Percentiles rank a stretch among this genome's conserved stretches.
Conservation (phyloP, 2,797 vertebrate genomes). For the Rhyacichthys aspro region DNA sequence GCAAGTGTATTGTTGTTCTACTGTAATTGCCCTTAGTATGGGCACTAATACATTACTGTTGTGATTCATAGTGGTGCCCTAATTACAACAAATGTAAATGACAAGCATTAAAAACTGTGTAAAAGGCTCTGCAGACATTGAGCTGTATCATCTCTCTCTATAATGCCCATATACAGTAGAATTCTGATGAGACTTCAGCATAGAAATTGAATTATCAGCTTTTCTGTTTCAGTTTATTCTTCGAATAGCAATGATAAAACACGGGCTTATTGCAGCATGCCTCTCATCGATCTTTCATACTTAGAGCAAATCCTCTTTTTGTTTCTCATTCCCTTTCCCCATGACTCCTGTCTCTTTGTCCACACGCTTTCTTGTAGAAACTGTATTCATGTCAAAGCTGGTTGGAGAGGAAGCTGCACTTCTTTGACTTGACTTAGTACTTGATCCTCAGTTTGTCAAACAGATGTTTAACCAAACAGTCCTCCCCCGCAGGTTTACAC, state of each 20-base stretch:
- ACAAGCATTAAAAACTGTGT: neutral
- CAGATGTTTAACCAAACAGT: constrained; percentile 43
- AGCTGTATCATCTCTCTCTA: neutral
- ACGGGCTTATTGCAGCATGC: constrained; percentile 35
- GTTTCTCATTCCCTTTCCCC: constrained; percentile 27
- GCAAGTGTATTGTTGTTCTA: too few relatives aligned
- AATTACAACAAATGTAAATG: too few relatives aligned
- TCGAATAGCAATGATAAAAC: constrained; percentile 42
- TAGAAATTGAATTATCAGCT: constrained; percentile 29
- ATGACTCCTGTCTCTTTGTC: constrained; percentile 3
- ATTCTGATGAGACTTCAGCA: neutral
- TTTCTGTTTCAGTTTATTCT: constrained; percentile 31
- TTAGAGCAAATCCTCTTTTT: constrained; percentile 43
- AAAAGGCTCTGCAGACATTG: constrained; percentile 3
- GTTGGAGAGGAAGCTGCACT: constrained; percentile 9
- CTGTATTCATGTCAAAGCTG: constrained; percentile 38
- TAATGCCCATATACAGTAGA: constrained; percentile 2
- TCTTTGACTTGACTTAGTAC: constrained; percentile 34
- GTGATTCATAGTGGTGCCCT: too few relatives aligned
- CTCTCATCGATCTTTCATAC: constrained; percentile 44
- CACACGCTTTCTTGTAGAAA: constrained; percentile 19
- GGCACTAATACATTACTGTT: too few relatives aligned
- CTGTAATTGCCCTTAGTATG: too few relatives aligned
- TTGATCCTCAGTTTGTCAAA: constrained; percentile 52
- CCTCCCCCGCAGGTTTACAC: constrained; percentile 25